phyloP scores from a whole-genome alignment of 1,140 invertebrate genomes.

The Drosophila lacteicornis region DNA sequence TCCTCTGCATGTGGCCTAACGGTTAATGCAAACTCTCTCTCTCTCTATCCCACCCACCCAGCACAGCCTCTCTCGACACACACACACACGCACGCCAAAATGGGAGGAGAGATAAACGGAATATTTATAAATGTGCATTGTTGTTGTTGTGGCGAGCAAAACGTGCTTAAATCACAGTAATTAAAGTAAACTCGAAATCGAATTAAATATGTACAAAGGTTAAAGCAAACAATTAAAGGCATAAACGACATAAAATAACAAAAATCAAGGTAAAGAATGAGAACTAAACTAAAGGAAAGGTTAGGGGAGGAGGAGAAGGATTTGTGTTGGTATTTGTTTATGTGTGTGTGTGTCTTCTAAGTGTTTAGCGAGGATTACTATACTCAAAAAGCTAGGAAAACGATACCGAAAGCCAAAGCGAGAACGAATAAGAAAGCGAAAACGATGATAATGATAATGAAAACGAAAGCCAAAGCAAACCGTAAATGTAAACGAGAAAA shows the following conservation, averaged over 20 bases:
- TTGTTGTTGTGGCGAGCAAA: slow-evolving; percentile 44
- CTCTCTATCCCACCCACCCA: background rate
- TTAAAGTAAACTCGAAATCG: slow-evolving; percentile 53
- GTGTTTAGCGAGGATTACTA: slow-evolving; percentile 52
- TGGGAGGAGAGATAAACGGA: slow-evolving; percentile 22
- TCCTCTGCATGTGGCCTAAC: slow-evolving; percentile 39
- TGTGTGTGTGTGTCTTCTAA: slow-evolving; percentile 57
- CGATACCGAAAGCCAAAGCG: slow-evolving; percentile 1
- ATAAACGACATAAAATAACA: slow-evolving; percentile 27
- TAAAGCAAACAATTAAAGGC: slow-evolving; percentile 42
- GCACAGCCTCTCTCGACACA: slow-evolving; percentile 13
- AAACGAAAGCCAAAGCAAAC: slow-evolving; percentile 12
- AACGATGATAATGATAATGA: slow-evolving; percentile 8
- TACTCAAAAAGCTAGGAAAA: slow-evolving; percentile 22
- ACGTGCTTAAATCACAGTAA: slow-evolving; percentile 54
- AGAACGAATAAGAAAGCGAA: slow-evolving; percentile 13
- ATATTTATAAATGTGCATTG: slow-evolving; percentile 57
- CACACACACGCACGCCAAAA: slow-evolving; percentile 23
- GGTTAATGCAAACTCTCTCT: slow-evolving; percentile 20
- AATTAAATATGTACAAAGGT: slow-evolving; percentile 61
- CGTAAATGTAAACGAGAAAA: slow-evolving; percentile 36
- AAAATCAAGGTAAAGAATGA: slow-evolving; percentile 33
- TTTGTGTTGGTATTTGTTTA: slow-evolving; percentile 57
- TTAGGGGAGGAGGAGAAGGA: background rate
- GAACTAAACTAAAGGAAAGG: slow-evolving; percentile 14